These are phyloP conservation scores for Alosa alosa DNA, from an alignment of 2,113 vertebrate species.

Conservation along the genomic window DNA sequence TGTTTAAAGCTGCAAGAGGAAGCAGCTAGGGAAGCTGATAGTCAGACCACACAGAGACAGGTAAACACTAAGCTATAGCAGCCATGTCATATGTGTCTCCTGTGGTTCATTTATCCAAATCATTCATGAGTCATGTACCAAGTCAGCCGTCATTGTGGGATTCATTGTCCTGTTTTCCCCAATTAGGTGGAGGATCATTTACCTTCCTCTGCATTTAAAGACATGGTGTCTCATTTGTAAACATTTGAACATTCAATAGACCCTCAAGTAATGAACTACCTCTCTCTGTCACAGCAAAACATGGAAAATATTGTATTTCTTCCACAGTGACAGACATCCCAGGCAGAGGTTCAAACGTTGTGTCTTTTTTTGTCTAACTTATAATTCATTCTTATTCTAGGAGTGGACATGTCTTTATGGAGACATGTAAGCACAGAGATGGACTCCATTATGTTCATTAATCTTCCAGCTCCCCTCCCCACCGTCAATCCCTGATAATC, in stretches of 20 bases:
- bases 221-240: background rate
- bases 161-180: background rate
- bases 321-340: background rate
- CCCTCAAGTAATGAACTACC: background rate
- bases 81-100: background rate
- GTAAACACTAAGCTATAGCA: slow-evolving; percentile 44
- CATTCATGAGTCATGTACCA: background rate
- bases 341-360: background rate
- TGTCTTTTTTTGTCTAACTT: background rate
- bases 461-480: background rate
- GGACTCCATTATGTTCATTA: background rate
- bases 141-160: background rate
- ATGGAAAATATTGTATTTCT: background rate
- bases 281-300: background rate
- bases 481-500: background rate
- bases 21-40: slow-evolving; percentile 49
- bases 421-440: background rate
- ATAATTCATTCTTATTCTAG: background rate
- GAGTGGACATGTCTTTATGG: background rate
- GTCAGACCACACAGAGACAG: slow-evolving; percentile 53
- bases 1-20: slow-evolving; percentile 50
- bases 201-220: background rate
- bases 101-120: background rate
- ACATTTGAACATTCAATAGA: background rate
- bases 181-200: background rate